phyloP scores from a whole-genome alignment of 2,113 vertebrate species.

The Synodontis membranacea region DNA sequence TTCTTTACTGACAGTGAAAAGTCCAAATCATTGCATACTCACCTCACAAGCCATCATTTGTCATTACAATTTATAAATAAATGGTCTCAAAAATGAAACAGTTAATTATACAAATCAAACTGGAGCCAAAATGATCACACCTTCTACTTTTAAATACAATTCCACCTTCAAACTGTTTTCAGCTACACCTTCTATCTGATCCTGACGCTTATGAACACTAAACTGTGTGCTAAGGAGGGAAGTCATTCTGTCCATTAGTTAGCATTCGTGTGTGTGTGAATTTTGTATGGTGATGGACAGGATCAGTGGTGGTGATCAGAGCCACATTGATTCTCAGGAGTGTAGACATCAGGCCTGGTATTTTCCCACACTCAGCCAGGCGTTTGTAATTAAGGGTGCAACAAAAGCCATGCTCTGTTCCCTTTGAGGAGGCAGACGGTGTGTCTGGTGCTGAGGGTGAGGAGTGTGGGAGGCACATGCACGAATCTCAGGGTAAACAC shows the following conservation, averaged over 20 bases:
- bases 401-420: slow-evolving; percentile 31
- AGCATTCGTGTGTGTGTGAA: background rate
- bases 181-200: background rate
- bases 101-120: background rate
- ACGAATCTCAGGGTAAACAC: background rate
- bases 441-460: slow-evolving; percentile 25
- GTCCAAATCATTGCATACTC: background rate
- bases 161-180: background rate
- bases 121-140: background rate
- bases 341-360: background rate
- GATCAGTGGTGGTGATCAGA: background rate
- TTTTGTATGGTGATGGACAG: background rate
- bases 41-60: background rate
- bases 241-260: background rate
- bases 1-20: background rate
- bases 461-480: slow-evolving; percentile 19
- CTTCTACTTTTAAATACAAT: background rate
- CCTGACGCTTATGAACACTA: background rate
- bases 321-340: background rate
- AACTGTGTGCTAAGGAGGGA: background rate
- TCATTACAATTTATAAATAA: background rate
- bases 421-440: slow-evolving; percentile 20
- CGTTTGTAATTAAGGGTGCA: background rate
- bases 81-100: background rate
- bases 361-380: slow-evolving; percentile 49